Percentiles rank a stretch among this genome's conserved stretches.
Conservation (phyloP, 92 coral and sea anemone species). For the Paramuricea clavata region DNA sequence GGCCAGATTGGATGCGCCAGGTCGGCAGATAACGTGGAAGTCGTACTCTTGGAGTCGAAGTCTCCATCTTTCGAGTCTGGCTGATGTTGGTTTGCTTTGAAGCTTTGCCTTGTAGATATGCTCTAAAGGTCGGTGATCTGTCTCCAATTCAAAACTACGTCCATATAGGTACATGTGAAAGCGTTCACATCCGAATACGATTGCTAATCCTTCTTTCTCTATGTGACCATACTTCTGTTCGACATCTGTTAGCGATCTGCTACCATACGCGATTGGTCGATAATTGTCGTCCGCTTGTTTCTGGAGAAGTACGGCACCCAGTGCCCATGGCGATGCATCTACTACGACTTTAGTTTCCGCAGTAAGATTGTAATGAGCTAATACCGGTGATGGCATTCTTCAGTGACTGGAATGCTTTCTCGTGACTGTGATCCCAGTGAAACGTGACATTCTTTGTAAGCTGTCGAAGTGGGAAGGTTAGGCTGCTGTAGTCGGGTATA, state of each 20-base stretch:
- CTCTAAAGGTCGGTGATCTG: constrained; percentile 65
- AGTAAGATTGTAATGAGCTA: constrained; percentile 36
- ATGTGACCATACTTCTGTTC: constrained; percentile 43
- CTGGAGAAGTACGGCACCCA: constrained; percentile 63
- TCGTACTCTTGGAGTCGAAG: constrained; percentile 50
- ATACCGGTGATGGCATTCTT: constrained; percentile 43
- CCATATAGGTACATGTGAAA: too few species aligned
- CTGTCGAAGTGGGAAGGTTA: constrained; percentile 57
- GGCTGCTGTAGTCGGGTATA: constrained; percentile 63
- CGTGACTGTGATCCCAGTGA: constrained; percentile 56
- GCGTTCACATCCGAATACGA: too few species aligned
- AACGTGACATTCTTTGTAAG: constrained; percentile 52
- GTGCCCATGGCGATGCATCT: constrained; percentile 70
- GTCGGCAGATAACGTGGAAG: too few species aligned
- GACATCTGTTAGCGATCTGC: constrained; percentile 56
- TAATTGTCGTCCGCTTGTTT: constrained; percentile 49
- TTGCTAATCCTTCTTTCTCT: constrained; percentile 6
- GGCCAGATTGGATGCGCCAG: too few species aligned
- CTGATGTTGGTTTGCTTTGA: constrained; percentile 57
- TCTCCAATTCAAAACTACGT: constrained; percentile 59
- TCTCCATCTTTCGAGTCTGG: constrained; percentile 65
- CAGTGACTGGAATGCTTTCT: constrained; percentile 44
- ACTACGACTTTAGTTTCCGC: too few species aligned
- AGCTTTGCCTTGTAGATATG: constrained; percentile 59
- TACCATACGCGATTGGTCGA: constrained; percentile 60